A percentile compares a stretch with the other conserved stretches of the same genome.
Evolutionary conservation across 2,888 invertebrate species (phyloP).

Genomic region (Monoplex corrugatus): DNA sequence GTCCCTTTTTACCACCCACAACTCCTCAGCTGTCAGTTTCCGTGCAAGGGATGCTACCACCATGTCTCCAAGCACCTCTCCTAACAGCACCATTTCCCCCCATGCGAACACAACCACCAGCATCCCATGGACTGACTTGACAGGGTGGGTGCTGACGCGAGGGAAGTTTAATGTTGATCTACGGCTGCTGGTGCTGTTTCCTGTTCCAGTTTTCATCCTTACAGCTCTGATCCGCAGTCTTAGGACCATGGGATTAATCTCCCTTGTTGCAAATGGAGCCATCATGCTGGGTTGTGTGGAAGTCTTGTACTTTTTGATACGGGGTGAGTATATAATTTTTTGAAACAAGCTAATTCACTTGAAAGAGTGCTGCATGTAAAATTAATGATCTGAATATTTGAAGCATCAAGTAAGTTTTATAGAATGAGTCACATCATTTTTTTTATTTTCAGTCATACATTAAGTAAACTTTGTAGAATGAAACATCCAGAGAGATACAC

Average conservation of each 20-base stretch:
- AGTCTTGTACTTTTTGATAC: conserved; percentile 68
- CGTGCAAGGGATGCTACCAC: neutral
- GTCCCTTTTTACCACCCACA: no score
- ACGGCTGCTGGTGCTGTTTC: conserved; percentile 71
- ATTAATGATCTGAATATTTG: no score
- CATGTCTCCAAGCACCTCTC: neutral
- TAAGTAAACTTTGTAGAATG: no score
- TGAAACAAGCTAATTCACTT: no score
- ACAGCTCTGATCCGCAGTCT: conserved; percentile 75
- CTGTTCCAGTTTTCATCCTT: conserved; percentile 74
- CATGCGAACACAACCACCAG: neutral
- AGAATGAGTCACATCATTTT: no score
- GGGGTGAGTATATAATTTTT: conserved; percentile 72
- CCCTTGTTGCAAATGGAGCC: conserved; percentile 74
- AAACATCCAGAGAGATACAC: no score
- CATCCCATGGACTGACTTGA: neutral
- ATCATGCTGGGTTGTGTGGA: conserved; percentile 75
- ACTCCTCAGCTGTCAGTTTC: neutral
- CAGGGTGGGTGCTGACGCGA: conserved; percentile 20
- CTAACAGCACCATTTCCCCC: neutral
- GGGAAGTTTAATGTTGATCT: conserved; percentile 67
- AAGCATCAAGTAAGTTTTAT: no score
- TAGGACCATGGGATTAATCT: conserved; percentile 75
- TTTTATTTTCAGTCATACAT: no score
- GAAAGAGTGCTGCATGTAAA: no score